Evolutionary conservation across 2,888 invertebrate genomes (phyloP).

Genomic region (Sinodicranocentrus sp.): DNA sequence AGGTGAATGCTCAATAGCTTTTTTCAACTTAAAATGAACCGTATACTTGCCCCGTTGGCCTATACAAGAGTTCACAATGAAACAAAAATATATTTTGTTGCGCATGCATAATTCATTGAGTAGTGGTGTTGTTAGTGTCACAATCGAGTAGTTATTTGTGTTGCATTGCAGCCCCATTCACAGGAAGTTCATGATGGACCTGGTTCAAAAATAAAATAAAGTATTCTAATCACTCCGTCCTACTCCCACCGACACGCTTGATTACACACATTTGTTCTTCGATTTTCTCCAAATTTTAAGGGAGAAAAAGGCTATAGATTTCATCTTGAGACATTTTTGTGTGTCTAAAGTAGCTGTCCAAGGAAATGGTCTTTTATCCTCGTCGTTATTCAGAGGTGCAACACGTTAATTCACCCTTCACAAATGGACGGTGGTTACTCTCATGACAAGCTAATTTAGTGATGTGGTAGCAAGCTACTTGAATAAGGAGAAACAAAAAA

Average conservation of each 20-base stretch:
- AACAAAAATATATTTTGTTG: background rate
- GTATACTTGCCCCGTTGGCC: background rate
- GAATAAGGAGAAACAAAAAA: constrained; percentile 14
- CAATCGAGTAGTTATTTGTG: too few relatives aligned
- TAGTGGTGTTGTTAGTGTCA: background rate
- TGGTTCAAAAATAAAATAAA: background rate
- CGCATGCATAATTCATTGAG: background rate
- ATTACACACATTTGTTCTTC: background rate
- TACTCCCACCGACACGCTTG: background rate
- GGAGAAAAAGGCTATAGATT: background rate
- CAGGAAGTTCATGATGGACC: background rate
- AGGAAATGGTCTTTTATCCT: background rate
- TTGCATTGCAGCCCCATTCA: background rate
- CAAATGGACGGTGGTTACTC: constrained; percentile 12
- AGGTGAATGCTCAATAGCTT: background rate
- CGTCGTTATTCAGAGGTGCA: constrained; percentile 13
- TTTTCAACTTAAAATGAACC: background rate
- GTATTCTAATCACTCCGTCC: background rate
- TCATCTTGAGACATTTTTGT: too few relatives aligned
- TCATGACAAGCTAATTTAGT: constrained; percentile 51
- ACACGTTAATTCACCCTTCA: constrained; percentile 19
- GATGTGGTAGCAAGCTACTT: background rate
- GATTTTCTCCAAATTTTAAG: background rate
- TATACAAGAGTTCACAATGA: background rate
- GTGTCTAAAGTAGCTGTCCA: background rate